Evolutionary conservation across 2,113 vertebrate species (phyloP).

Genomic region (Plecturocebus donacophilus): DNA sequence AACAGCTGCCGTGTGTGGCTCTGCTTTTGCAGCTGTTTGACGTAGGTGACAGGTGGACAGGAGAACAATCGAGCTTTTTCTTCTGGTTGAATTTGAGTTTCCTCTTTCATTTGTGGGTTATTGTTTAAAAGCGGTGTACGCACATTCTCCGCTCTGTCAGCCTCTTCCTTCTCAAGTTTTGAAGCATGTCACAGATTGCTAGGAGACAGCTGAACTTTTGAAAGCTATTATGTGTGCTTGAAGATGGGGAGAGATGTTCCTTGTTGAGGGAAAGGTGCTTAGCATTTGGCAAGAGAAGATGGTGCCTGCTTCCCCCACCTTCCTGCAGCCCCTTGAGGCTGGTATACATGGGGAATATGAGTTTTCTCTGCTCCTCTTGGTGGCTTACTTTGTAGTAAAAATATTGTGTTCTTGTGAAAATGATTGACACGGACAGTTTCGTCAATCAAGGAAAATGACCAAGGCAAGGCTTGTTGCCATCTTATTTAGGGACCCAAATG

Average conservation of each 20-base stretch:
- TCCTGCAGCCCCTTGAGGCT: no score
- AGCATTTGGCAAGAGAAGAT: not conserved
- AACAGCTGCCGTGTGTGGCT: constrained; percentile 55
- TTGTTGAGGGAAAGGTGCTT: not conserved
- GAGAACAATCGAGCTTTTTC: constrained; percentile 69
- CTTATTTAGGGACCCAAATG: no score
- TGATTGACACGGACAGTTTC: not conserved
- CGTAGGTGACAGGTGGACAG: constrained; percentile 72
- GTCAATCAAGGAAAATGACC: no score
- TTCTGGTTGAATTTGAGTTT: constrained; percentile 74
- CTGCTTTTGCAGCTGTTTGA: constrained; percentile 59
- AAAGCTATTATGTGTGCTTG: not conserved
- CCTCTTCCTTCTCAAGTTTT: constrained; percentile 59
- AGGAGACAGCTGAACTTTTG: constrained; percentile 51
- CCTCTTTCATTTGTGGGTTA: constrained; percentile 68
- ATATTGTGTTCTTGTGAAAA: not conserved
- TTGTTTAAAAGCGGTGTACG: constrained; percentile 62
- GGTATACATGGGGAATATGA: not conserved
- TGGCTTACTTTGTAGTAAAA: not conserved
- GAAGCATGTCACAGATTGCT: constrained; percentile 67
- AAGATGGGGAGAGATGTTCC: not conserved
- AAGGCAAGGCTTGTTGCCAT: no score
- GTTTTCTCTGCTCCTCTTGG: not conserved
- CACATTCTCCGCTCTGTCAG: constrained; percentile 66
- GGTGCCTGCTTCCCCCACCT: not conserved